Base-by-base conservation (phyloP, 2,888 invertebrate species). In the Tipula lateralis region DNA sequence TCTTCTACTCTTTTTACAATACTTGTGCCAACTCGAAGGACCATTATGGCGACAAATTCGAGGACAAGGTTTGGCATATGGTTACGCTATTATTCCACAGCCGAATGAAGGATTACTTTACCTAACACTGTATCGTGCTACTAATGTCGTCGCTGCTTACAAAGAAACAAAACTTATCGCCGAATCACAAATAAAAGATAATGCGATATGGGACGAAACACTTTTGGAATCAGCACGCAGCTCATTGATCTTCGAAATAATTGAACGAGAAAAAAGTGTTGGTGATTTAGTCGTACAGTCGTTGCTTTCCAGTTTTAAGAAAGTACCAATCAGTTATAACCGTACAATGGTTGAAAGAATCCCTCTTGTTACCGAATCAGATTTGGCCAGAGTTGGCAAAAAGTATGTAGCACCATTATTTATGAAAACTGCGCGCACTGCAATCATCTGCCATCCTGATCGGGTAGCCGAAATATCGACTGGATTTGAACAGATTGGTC, bases 31-130 rank as follows among this genome's bases (percentile, higher is more conserved):
- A 85, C 85, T 87, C 0, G 87, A 87, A 84, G 97, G 97, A 84
- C 96, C 97, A 30, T 93, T 97, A 93, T 97, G 96, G 96, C 93
- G 94, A 84, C 93, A 95, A 89, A 95, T 98, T 86, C 92, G 98
- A 87, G 97, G 97, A 50, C 93, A 94, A 87, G 97, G 97, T 0
- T 92, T 96, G 84, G 93, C 97, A 0, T 98, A 98, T 90, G 92
- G 94, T 84, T 97, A 95, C 91, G 92, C 92, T 87, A 92, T 95
- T 87, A 90, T 91, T 84, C 89, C 93, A 30, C 91, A 92, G 86
- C 92, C 92, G 3, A 92, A 93, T 88, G 94, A 95, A 90, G 95
- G 95, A 1, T 90, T 94, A 29, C 89, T 97, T 66, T 93, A 93
- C 87, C 92, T 97, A 87, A 91, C 93, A 0, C 92, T 97, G 83